Base-by-base conservation (phyloP, 1,140 invertebrate genomes). In the Heliothis virescens region DNA sequence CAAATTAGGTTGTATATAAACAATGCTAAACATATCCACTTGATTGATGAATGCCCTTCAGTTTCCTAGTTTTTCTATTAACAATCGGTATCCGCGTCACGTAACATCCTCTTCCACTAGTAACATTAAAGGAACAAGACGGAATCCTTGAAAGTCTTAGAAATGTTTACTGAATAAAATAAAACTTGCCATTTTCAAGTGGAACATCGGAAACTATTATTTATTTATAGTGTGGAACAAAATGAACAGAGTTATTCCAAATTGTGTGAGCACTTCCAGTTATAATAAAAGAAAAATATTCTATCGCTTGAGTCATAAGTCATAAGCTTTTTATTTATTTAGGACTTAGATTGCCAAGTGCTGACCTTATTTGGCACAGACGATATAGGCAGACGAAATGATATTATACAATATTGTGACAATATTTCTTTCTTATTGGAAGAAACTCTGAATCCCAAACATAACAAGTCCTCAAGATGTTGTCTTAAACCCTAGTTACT, bases 161-260 rank as follows among this genome's bases (percentile, higher is more conserved):
- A 16, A 48, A 67, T 82, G 75, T 75, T 52, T 81, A 55, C 65
- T 82, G 73, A 85, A 88, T 84, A 85, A 85, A 78, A 79, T 82
- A 86, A 81, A n/a, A 10, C 16, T 63, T 53, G 11, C 50, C 5
- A 65, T 18, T n/a, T 73, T 59, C 13, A 47, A 57, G n/a, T 57
- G 52, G n/a, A 72, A 26, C 26, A 18, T 55, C 7, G 29, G 26
- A 60, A 60, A 60, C 48, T n/a, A 71, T 29, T 47, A 53, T 62
- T 34, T 62, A 71, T 65, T 65, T 65, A 65, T 65, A 15, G 16
- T 65, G 16, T 48, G 57, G 12, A 48, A 41, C 12, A 29, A 67
- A 67, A 48, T 48, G 41, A 18, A n/a, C 41, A 48, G 3, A 16
- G 34, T 65, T 65, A 65, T 18, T 16, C n/a, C 2, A 7, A 18